Evolutionary conservation across 2,113 vertebrate species (phyloP), one percentile per base, ranked within the genome.

Genomic region (Actinemys pallida): DNA sequence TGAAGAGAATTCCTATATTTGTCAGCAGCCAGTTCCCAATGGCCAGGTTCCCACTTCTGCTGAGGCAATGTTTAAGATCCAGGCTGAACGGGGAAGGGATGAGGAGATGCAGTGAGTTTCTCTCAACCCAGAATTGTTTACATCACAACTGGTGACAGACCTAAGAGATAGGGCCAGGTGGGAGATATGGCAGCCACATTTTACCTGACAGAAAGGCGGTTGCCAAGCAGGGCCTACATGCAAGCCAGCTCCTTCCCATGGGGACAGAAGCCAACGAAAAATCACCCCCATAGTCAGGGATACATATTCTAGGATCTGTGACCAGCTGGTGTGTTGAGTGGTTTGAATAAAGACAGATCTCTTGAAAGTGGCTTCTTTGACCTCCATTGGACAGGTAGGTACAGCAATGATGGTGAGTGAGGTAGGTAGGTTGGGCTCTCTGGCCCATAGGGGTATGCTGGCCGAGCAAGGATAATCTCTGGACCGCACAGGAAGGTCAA

Each of bases 1-100:
- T 78, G 83, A 94, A 94, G 89, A 79, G 84, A 22, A 42, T n/a
- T 92, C 92, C 79, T 81, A 89, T 47, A 96, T 97, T 96, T 95
- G 94, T 95, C 91, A 95, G 75, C 50, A 8, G 65, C 75, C 42
- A 78, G 12, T 47, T 47, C 27, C 24, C 19, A 47, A 14, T 25
- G 42, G 39, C 11, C 22, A 47, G 24, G 45, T 47, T 25, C 75
- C 42, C 75, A 27, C 24, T 78, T 47, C 25, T 47, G 75, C 12
- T 47, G 13, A 13, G 8, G 25, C 45, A 78, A 29, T 47, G 42
- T 78, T 47, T 47, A 47, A 78, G 42, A 78, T 10, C 20, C 10
- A 35, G 69, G 69, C 25, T 78, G 75, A 16, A 47, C 6, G 22
- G 42, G 42, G 25, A 29, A 47, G 25, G 24, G 25, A 47, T 29